Evolutionary conservation across 2,797 vertebrate species (phyloP).

Genomic region (Rhynchonycteris naso): DNA sequence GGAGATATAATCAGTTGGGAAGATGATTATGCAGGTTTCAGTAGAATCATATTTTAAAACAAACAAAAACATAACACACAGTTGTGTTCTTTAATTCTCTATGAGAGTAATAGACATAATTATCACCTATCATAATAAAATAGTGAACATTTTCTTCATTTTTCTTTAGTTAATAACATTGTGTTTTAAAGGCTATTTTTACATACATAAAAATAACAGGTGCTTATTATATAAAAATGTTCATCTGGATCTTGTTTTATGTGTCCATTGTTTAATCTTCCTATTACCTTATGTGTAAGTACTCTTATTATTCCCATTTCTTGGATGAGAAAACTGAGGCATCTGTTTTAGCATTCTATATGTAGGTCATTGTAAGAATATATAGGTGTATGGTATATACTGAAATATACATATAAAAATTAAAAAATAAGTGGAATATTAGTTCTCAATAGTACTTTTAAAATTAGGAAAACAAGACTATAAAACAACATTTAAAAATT

Average conservation of each 20-base stretch:
- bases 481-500: not conserved
- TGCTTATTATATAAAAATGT: not conserved
- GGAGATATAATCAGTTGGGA: not conserved
- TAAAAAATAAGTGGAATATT: not conserved
- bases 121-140: not conserved
- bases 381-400: not conserved
- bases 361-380: not conserved
- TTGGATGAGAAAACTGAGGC: not conserved
- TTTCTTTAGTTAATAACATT: not conserved
- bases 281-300: not conserved
- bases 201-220: not conserved
- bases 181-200: not conserved
- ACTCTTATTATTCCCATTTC: not conserved
- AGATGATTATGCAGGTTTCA: not conserved
- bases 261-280: not conserved
- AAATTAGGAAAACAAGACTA: conserved; percentile 25
- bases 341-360: not conserved
- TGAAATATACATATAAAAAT: not conserved
- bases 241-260: not conserved
- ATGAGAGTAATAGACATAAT: not conserved
- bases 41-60: not conserved
- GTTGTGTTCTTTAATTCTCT: not conserved
- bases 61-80: not conserved
- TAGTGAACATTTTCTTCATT: not conserved
- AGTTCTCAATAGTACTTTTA: not conserved